Evolutionary conservation across 1,140 invertebrate species (phyloP).

Genomic region (Tetramorium parvispinum): DNA sequence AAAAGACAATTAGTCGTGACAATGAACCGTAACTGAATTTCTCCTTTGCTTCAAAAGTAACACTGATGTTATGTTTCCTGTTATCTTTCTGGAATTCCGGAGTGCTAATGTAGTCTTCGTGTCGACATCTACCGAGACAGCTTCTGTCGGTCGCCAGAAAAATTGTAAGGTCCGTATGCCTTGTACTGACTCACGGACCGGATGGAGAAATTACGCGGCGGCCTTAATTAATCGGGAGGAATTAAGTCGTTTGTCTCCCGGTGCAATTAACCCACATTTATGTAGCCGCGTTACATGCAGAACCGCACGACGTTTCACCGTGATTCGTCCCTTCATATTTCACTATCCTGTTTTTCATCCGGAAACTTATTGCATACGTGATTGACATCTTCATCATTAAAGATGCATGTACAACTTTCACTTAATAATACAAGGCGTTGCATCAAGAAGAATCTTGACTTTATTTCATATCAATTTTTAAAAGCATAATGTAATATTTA

Average conservation of each 20-base stretch:
- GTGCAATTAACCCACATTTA: conserved; percentile 77
- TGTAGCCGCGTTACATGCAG: conserved; percentile 45
- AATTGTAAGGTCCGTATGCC: conserved; percentile 18
- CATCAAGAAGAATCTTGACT: neutral
- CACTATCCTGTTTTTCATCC: neutral
- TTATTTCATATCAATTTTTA: neutral
- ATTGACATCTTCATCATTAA: neutral
- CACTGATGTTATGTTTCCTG: neutral
- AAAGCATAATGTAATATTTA: neutral
- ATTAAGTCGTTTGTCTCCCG: conserved; percentile 81
- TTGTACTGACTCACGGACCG: conserved; percentile 77
- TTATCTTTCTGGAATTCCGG: neutral
- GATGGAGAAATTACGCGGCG: conserved; percentile 80
- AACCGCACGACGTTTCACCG: conserved; percentile 13
- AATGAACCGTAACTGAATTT: neutral
- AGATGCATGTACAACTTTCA: neutral
- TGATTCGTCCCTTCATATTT: neutral
- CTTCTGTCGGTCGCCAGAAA: conserved; percentile 26
- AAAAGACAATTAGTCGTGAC: neutral
- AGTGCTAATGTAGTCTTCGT: conserved; percentile 12
- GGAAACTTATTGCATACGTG: neutral
- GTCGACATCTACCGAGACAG: neutral
- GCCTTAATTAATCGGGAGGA: conserved; percentile 80
- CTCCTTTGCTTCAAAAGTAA: neutral
- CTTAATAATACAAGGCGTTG: neutral